phyloP scores from a whole-genome alignment of 2,113 vertebrate genomes.

The Aphyosemion australe region DNA sequence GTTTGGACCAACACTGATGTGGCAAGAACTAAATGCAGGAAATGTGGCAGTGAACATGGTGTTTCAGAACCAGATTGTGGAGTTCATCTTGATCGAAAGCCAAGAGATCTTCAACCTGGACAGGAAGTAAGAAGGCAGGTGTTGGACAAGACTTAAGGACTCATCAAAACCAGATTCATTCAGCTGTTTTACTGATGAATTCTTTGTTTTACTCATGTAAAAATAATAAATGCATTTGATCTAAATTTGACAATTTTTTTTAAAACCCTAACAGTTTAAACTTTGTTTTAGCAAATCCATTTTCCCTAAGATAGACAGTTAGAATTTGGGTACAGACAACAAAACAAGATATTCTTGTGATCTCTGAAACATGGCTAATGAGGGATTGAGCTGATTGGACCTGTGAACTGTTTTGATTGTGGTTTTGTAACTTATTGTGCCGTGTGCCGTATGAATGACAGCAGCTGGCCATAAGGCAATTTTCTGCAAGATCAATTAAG shows the following conservation, averaged over 20 bases:
- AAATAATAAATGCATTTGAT: neutral
- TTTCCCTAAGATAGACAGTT: too few relatives aligned
- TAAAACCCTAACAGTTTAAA: neutral
- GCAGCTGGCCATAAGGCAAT: too few relatives aligned
- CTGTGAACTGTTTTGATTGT: too few relatives aligned
- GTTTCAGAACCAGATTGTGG: slow-evolving; percentile 95
- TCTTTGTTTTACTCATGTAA: neutral
- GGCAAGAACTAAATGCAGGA: slow-evolving; percentile 86
- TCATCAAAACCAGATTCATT: slow-evolving; percentile 1
- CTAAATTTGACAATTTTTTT: neutral
- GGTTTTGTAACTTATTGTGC: too few relatives aligned
- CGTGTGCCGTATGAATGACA: too few relatives aligned
- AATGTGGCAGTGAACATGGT: slow-evolving; percentile 95
- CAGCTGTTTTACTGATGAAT: neutral
- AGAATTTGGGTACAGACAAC: too few relatives aligned
- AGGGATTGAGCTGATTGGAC: too few relatives aligned
- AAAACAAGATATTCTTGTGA: too few relatives aligned
- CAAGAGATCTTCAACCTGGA: slow-evolving; percentile 84
- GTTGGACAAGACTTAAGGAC: neutral
- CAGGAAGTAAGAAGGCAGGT: slow-evolving; percentile 35
- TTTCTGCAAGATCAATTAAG: too few relatives aligned
- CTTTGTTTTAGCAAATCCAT: too few relatives aligned
- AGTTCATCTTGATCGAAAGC: slow-evolving; percentile 88
- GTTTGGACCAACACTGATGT: slow-evolving; percentile 94
- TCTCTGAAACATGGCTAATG: too few relatives aligned